Conservation (phyloP, 2,888 invertebrate species). For the Nymphalis urticae region DNA sequence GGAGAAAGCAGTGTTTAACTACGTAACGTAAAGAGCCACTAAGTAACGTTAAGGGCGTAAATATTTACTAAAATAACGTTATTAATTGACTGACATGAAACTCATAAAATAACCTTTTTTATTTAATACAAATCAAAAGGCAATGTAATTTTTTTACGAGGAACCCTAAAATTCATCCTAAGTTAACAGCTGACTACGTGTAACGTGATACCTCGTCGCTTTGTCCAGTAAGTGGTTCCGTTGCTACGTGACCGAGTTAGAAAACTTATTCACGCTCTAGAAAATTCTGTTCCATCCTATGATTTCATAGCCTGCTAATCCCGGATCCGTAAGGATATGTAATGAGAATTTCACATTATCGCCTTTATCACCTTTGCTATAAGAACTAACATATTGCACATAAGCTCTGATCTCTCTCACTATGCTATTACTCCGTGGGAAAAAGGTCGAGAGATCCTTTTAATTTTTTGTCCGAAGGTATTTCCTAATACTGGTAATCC, state of each 20-base stretch:
- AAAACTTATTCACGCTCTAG: constrained; percentile 28
- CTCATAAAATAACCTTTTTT: background rate
- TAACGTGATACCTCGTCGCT: constrained; percentile 30
- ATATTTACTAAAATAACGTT: too few species aligned
- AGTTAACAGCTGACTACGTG: constrained; percentile 35
- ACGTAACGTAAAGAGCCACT: too few species aligned
- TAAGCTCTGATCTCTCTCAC: constrained; percentile 2
- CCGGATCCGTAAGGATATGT: constrained; percentile 4
- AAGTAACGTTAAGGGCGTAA: too few species aligned
- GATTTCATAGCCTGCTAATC: constrained; percentile 27
- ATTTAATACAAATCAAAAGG: constrained; percentile 10
- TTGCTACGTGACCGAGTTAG: constrained; percentile 36
- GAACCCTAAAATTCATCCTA: constrained; percentile 27
- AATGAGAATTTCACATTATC: background rate
- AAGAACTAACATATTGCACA: background rate
- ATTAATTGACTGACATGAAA: background rate
- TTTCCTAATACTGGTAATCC: constrained; percentile 7
- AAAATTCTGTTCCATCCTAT: constrained; percentile 21
- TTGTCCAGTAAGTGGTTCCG: constrained; percentile 35
- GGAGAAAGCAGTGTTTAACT: too few species aligned
- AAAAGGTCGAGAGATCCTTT: constrained; percentile 11
- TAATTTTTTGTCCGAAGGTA: constrained; percentile 10
- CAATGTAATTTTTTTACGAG: constrained; percentile 10
- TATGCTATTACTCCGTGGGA: background rate
- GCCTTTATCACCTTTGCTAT: background rate